Evolutionary conservation across 1,140 invertebrate genomes (phyloP), one percentile per base, ranked within the genome.

Genomic region (Aphidius gifuensis): DNA sequence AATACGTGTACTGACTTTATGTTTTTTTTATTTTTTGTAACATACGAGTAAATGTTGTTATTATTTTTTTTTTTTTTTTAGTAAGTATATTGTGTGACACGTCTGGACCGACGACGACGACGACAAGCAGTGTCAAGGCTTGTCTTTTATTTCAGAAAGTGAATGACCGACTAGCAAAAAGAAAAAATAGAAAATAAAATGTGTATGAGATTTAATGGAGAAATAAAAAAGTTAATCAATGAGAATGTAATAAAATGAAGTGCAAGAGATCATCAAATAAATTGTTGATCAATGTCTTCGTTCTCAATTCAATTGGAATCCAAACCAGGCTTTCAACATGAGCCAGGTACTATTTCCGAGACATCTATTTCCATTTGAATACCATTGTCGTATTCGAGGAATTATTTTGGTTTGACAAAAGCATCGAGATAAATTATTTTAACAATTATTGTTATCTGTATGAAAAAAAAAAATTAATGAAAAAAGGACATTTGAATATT

Each of bases 341-440:
- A 9, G 47, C 47, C n/a, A 38, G 9, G 9, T 50, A 59, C 62
- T 66, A 66, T 69, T 64, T 57, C 53, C 50, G 62, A 60, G 46
- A 50, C 62, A 45, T 65, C 66, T 70, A 70, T 68, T 66, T 67
- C 54, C 64, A 64, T 64, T 64, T 56, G 65, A 68, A 67, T 67
- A 61, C 66, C 64, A 16, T 16, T 16, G 16, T 32, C 2, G 23
- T 32, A 32, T 57, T 60, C 53, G 49, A 38, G 54, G 60, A 61
- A 62, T 69, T 66, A 61, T 58, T 59, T 51, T 60, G 57, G 45
- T 43, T 39, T 43, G 3, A 11, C 23, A 16, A 8, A 32, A 32
- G 2, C 23, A 32, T 3, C 46, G 23, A 32, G 2, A 32, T 32
- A 32, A 32, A 32, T 32, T 32, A 32, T 32, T 32, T 32, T 3